These are phyloP conservation scores for Dione vanillae DNA, from an alignment of 2,888 invertebrate species.

Conservation along the genomic window DNA sequence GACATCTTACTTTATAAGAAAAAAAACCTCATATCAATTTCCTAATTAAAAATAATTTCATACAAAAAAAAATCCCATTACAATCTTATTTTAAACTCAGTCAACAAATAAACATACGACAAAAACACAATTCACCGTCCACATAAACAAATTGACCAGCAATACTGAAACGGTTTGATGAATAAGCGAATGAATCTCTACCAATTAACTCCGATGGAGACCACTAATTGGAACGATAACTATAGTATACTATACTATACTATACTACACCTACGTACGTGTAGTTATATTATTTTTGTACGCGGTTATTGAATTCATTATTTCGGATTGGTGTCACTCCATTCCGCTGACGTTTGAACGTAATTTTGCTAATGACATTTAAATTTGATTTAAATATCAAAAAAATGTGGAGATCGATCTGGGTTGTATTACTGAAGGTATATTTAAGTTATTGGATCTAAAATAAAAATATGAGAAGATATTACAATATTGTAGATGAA, in stretches of 20 bases:
- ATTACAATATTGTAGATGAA: too few relatives aligned
- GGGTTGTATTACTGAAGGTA: too few relatives aligned
- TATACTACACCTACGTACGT: neutral
- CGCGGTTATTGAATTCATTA: slow-evolving; percentile 42
- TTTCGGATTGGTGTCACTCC: slow-evolving; percentile 42
- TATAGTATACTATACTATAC: slow-evolving; percentile 12
- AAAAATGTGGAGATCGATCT: too few relatives aligned
- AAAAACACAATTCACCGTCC: slow-evolving; percentile 40
- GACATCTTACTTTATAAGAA: too few relatives aligned
- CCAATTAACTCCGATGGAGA: slow-evolving; percentile 58
- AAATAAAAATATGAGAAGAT: too few relatives aligned
- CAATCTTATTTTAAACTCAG: neutral
- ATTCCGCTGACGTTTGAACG: slow-evolving; percentile 31
- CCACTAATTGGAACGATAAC: slow-evolving; percentile 57
- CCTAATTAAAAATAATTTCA: neutral
- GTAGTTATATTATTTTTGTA: slow-evolving; percentile 21
- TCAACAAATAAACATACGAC: slow-evolving; percentile 13
- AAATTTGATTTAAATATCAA: too few relatives aligned
- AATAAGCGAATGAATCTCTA: slow-evolving; percentile 61
- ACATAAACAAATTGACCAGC: slow-evolving; percentile 49
- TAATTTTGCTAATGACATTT: slow-evolving; percentile 6
- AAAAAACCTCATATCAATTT: neutral
- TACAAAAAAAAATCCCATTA: neutral
- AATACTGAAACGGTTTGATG: slow-evolving; percentile 55
- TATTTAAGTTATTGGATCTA: too few relatives aligned